A percentile compares a stretch with the other conserved stretches of the same genome.
These are phyloP conservation scores for Opisthograptis luteolata DNA, from an alignment of 2,888 invertebrate genomes.

Conservation along the genomic window DNA sequence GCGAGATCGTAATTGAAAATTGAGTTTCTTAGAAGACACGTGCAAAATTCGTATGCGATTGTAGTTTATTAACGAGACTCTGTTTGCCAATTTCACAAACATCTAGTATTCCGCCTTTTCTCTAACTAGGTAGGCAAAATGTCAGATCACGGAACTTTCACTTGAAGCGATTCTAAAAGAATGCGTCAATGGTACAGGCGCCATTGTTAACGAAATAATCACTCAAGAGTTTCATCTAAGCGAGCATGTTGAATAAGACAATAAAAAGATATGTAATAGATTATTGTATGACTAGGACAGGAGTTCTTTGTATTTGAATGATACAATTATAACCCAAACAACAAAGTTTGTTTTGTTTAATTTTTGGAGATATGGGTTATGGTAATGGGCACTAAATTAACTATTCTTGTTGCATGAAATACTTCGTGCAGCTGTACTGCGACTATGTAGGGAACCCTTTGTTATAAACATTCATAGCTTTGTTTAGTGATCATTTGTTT, in stretches of 20 bases:
- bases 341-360: too few species aligned
- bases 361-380: too few species aligned
- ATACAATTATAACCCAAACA: constrained; percentile 11
- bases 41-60: constrained; percentile 12
- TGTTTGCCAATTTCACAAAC: too few species aligned
- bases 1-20: too few species aligned
- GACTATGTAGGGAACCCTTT: too few species aligned
- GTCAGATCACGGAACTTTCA: constrained; percentile 55
- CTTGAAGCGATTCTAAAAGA: constrained; percentile 38
- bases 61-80: constrained; percentile 6
- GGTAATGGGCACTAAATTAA: too few species aligned
- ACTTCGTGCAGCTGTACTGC: too few species aligned
- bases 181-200: constrained; percentile 43
- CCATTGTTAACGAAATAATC: constrained; percentile 43
- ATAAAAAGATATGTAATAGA: constrained; percentile 22
- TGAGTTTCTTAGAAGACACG: constrained; percentile 2
- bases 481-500: too few species aligned
- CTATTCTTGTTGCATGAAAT: too few species aligned
- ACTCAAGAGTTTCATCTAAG: constrained; percentile 40
- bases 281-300: constrained; percentile 8
- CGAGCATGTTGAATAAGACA: constrained; percentile 50
- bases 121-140: constrained; percentile 40
- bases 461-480: too few species aligned
- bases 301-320: neutral
- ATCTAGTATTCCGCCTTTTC: neutral